phyloP scores from a whole-genome alignment of 2,797 vertebrate species.

The Parauchenoglanis punctatus region DNA sequence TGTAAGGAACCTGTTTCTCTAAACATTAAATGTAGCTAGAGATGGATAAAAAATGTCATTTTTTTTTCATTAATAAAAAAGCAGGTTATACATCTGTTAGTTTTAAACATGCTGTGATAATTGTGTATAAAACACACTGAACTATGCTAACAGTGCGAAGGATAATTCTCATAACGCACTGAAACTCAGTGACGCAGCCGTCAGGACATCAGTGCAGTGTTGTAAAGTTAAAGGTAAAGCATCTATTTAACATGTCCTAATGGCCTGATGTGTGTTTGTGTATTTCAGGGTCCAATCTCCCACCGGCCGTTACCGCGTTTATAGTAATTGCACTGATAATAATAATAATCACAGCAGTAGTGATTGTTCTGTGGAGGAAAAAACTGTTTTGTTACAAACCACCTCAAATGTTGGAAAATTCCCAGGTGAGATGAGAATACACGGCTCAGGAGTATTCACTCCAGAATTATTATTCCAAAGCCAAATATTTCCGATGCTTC shows the following conservation, averaged over 20 bases:
- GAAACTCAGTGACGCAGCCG: neutral
- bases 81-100: too few species aligned
- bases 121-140: neutral
- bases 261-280: neutral
- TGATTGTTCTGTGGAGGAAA: neutral
- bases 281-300: neutral
- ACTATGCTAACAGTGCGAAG: too few species aligned
- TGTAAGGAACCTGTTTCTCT: too few species aligned
- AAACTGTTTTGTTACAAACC: neutral
- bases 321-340: accelerated
- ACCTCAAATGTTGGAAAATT: accelerated
- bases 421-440: neutral
- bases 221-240: neutral
- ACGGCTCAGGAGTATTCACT: too few species aligned
- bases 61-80: too few species aligned
- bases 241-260: neutral
- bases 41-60: too few species aligned
- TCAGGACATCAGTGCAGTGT: neutral
- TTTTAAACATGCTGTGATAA: neutral
- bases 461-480: too few species aligned
- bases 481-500: too few species aligned
- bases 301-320: accelerated
- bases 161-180: neutral
- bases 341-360: accelerated
- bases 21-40: too few species aligned